phyloP scores from a whole-genome alignment of 2,888 invertebrate species.

The Lasioglossum marginatum region DNA sequence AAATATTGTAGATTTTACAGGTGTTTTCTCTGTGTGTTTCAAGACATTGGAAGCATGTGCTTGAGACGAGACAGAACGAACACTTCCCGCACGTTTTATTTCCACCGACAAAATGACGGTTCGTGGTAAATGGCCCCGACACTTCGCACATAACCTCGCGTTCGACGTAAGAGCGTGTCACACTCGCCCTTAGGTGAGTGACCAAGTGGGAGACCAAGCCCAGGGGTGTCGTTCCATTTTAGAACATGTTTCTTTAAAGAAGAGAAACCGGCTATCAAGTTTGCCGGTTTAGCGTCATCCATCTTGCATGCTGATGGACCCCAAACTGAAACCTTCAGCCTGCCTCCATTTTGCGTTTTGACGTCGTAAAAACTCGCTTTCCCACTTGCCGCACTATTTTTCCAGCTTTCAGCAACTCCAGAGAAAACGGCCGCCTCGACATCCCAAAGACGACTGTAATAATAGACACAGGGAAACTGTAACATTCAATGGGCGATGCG shows the following conservation, averaged over 20 bases:
- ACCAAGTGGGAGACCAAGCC: slow-evolving; percentile 51
- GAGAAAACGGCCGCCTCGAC: neutral
- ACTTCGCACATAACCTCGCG: slow-evolving; percentile 11
- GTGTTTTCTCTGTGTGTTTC: neutral
- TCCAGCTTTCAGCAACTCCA: neutral
- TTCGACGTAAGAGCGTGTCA: slow-evolving; percentile 53
- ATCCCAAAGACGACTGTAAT: neutral
- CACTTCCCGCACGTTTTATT: neutral
- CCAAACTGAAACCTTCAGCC: neutral
- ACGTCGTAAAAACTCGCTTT: slow-evolving; percentile 19
- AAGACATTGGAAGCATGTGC: neutral
- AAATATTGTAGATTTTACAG: neutral
- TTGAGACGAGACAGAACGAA: neutral
- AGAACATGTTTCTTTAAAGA: slow-evolving; percentile 65
- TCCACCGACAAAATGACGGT: neutral
- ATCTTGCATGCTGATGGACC: slow-evolving; percentile 56
- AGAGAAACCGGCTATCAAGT: slow-evolving; percentile 25
- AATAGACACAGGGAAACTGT: neutral
- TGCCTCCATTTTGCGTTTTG: slow-evolving; percentile 25
- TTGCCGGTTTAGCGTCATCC: slow-evolving; percentile 49
- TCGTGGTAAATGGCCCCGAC: neutral
- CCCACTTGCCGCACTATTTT: neutral
- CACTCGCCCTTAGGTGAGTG: slow-evolving; percentile 28
- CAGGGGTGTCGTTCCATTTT: slow-evolving; percentile 57
- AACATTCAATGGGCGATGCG: neutral